Base-by-base conservation (phyloP, 2,888 invertebrate species). In the Dasypolia templi region DNA sequence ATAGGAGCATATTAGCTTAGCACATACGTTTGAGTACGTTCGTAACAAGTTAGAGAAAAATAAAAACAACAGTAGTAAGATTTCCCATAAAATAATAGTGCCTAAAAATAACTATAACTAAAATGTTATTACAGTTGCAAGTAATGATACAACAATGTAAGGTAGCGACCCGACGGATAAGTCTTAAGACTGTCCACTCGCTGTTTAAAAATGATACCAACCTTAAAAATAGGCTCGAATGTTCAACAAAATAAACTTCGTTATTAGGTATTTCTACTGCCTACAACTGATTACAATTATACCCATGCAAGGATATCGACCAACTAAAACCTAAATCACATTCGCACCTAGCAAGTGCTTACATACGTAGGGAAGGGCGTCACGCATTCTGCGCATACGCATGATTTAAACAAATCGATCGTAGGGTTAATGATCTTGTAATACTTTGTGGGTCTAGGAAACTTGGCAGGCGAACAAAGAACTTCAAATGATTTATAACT, bases 401-500 rank as follows among this genome's bases (percentile, higher is more conserved):
- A 74, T 70, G 76, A n/a, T n/a, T 63, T 67, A 67, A 75, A 67
- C 63, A 70, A 59, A 81, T 67, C 63, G n/a, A 84, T 70, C 64
- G 49, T 17, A 85, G 70, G 46, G 46, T 59, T 75, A 63, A 58
- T 56, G 51, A 59, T 53, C 66, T 81, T 81, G 44, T 53, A 81
- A 85, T 42, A 55, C 35, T 79, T 65, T 75, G 53, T 81, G 19
- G 64, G 80, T 75, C 84, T 81, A 84, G 81, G 66, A 75, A 81
- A 53, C 55, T 55, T 64, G 11, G 22, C 39, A 46, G 55, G 51
- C 19, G 46, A 72, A 79, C 73, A 72, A 79, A 79, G 58, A 55
- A 65, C 77, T 49, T 9, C 22, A n/a, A 32, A 11, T 42, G 5
- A 75, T 72, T 79, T 32, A 55, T 22, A 35, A 17, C 11, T 26